Percentiles rank a stretch among this genome's conserved stretches.
Conservation (phyloP, 2,888 invertebrate species). For the Campoplex capitator region DNA sequence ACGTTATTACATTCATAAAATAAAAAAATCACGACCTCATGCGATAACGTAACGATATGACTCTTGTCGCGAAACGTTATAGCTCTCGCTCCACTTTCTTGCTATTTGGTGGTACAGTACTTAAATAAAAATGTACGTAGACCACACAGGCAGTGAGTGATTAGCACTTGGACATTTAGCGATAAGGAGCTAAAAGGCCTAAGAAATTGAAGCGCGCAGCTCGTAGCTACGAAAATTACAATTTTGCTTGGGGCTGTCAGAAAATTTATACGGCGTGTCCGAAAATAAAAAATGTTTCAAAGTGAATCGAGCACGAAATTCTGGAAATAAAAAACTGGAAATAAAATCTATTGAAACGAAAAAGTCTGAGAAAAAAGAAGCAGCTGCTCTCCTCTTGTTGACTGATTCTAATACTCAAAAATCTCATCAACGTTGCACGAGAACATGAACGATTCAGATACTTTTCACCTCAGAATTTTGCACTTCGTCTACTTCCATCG, state of each 20-base stretch:
- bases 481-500: not conserved
- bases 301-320: too few relatives aligned
- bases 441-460: too few relatives aligned
- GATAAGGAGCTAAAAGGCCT: slow-evolving; percentile 58
- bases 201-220: slow-evolving; percentile 36
- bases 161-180: slow-evolving; percentile 59
- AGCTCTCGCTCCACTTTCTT: slow-evolving; percentile 18
- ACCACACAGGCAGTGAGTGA: slow-evolving; percentile 33
- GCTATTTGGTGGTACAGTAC: not conserved
- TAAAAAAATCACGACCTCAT: slow-evolving; percentile 28
- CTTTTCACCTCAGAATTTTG: not conserved
- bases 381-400: too few relatives aligned
- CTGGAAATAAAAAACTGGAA: too few relatives aligned
- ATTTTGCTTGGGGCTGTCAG: not conserved
- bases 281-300: not conserved
- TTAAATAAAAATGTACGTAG: slow-evolving; percentile 31
- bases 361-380: not conserved
- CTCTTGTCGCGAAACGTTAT: slow-evolving; percentile 26
- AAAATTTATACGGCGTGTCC: not conserved
- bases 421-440: too few relatives aligned
- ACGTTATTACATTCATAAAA: not conserved
- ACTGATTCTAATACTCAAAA: too few relatives aligned
- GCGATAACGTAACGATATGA: slow-evolving; percentile 33
- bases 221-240: slow-evolving; percentile 2
- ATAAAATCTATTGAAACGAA: not conserved